Conservation (phyloP, 1,140 invertebrate genomes). For the Drosophila subpulchrella region DNA sequence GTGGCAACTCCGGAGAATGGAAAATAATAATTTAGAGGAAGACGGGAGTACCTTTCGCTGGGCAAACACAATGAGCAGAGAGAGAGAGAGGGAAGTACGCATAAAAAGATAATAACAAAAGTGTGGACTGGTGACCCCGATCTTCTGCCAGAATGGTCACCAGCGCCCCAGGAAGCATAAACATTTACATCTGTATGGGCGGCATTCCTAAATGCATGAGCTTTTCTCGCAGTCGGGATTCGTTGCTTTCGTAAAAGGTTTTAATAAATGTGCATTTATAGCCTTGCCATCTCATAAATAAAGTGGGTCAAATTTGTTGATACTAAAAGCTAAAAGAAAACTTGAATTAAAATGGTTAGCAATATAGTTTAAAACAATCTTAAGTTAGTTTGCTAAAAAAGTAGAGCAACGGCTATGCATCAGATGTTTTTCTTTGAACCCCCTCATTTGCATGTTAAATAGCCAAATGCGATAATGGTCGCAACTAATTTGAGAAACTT, state of each 20-base stretch:
- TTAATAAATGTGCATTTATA: conserved; percentile 52
- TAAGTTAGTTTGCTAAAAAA: background rate
- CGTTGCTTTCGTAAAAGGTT: background rate
- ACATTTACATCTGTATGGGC: conserved; percentile 75
- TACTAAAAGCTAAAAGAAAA: background rate
- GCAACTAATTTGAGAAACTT: conserved; percentile 10
- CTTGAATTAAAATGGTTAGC: too few species aligned
- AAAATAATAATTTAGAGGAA: conserved; percentile 70
- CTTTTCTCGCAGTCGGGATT: conserved; percentile 7
- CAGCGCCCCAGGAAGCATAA: conserved; percentile 67
- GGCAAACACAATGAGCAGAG: conserved; percentile 17
- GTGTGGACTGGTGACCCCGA: conserved; percentile 50
- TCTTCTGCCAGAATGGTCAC: conserved; percentile 22
- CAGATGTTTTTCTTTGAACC: background rate
- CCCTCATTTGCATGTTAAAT: conserved; percentile 51
- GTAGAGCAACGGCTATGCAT: background rate
- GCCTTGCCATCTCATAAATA: background rate
- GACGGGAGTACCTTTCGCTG: conserved; percentile 24
- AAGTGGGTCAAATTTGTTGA: background rate
- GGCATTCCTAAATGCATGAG: conserved; percentile 47
- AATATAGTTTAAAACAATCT: too few species aligned
- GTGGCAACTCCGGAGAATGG: conserved; percentile 66
- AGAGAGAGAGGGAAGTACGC: conserved; percentile 19
- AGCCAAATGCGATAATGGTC: conserved; percentile 19
- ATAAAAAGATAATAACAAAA: conserved; percentile 75